Conservation (phyloP, 2,888 invertebrate genomes). For the Chouioia cunea region DNA sequence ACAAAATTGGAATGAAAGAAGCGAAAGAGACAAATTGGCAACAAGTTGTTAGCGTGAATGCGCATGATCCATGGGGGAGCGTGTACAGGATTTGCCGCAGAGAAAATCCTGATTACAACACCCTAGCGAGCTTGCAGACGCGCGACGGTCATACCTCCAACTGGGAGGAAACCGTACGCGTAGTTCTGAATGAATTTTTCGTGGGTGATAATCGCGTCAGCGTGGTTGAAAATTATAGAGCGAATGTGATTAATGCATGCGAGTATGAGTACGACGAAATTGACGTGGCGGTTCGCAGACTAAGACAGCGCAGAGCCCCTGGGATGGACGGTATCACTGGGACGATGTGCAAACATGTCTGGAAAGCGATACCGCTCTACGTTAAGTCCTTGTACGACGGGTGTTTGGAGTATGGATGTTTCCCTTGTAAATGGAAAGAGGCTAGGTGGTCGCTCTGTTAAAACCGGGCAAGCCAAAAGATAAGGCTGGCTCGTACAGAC, state of each 20-base stretch:
- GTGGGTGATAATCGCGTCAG: neutral
- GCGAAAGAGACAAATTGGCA: neutral
- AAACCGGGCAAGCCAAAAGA: neutral
- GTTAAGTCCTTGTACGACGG: slow-evolving; percentile 25
- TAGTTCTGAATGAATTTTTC: slow-evolving; percentile 11
- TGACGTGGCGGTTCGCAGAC: too few relatives aligned
- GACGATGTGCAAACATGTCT: slow-evolving; percentile 8
- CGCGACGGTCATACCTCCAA: too few relatives aligned
- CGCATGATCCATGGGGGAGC: too few relatives aligned
- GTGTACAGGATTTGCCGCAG: too few relatives aligned
- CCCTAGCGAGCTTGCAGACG: neutral
- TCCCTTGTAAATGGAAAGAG: too few relatives aligned
- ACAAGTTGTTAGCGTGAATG: too few relatives aligned
- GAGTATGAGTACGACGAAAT: too few relatives aligned
- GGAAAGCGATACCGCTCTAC: slow-evolving; percentile 7
- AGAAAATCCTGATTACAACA: too few relatives aligned
- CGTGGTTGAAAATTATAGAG: too few relatives aligned
- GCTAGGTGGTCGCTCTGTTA: too few relatives aligned
- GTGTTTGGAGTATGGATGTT: slow-evolving; percentile 5
- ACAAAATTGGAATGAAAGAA: neutral
- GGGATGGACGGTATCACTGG: slow-evolving; percentile 24
- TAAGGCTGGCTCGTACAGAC: slow-evolving; percentile 8
- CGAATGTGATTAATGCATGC: too few relatives aligned
- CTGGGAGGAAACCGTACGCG: neutral
- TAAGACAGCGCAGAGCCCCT: slow-evolving; percentile 16